phyloP scores from a whole-genome alignment of 2,888 invertebrate species.

The Amphiduros pacificus region DNA sequence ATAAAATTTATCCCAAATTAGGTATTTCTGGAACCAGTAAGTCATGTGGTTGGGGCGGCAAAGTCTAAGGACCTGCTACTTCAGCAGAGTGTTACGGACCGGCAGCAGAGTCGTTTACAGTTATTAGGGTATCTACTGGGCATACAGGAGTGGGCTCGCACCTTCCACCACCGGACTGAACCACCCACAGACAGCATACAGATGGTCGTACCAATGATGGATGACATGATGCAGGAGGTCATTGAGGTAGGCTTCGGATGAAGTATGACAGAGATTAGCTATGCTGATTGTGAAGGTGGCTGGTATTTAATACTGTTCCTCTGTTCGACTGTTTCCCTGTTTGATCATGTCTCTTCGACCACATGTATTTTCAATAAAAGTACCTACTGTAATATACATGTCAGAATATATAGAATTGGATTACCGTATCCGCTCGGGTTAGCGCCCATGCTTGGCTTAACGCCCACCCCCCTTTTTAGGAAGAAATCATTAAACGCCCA shows the following conservation, averaged over 20 bases:
- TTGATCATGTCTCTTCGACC: too few relatives aligned
- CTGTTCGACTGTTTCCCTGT: too few relatives aligned
- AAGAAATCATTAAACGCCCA: too few relatives aligned
- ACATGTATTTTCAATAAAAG: too few relatives aligned
- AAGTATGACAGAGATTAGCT: too few relatives aligned
- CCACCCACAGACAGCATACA: neutral
- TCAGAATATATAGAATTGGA: too few relatives aligned
- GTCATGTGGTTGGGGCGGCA: slow-evolving; percentile 48
- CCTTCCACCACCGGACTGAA: slow-evolving; percentile 24
- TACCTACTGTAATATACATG: too few relatives aligned
- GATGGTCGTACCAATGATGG: neutral
- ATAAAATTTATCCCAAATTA: too few relatives aligned
- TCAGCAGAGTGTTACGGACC: slow-evolving; percentile 18
- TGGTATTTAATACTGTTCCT: too few relatives aligned
- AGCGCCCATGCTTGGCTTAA: too few relatives aligned
- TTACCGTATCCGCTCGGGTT: too few relatives aligned
- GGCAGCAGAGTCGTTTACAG: slow-evolving; percentile 33
- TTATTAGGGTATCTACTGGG: slow-evolving; percentile 49
- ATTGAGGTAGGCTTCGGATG: slow-evolving; percentile 1
- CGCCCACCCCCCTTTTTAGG: too few relatives aligned
- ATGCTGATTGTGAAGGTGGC: neutral
- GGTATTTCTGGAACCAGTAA: slow-evolving; percentile 53
- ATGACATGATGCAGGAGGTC: neutral
- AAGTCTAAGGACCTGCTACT: slow-evolving; percentile 47
- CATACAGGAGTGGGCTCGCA: slow-evolving; percentile 45